phyloP scores from a whole-genome alignment of 2,113 vertebrate species.

The Romanogobio albipinnatus region DNA sequence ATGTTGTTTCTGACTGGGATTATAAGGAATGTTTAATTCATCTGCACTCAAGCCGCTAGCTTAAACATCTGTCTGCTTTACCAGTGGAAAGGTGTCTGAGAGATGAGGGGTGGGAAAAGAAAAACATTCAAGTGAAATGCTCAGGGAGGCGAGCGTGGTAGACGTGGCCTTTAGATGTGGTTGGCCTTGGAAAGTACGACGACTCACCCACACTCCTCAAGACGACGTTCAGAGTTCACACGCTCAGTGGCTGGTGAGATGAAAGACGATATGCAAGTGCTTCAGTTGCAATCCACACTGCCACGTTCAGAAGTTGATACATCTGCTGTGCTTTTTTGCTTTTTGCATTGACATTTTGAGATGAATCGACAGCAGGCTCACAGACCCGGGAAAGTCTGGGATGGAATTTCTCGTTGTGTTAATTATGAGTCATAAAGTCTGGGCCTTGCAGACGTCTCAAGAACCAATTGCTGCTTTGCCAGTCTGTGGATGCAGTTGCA shows the following conservation, averaged over 20 bases:
- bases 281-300: slow-evolving; percentile 18
- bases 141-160: slow-evolving; percentile 21
- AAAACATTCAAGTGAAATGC: slow-evolving; percentile 48
- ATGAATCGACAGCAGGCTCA: slow-evolving; percentile 31
- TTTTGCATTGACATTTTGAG: slow-evolving; percentile 53
- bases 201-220: slow-evolving; percentile 42
- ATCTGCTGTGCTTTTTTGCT: slow-evolving; percentile 18
- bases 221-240: slow-evolving; percentile 42
- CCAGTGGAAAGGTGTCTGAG: slow-evolving; percentile 34
- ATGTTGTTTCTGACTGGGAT: slow-evolving; percentile 46
- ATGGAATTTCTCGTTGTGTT: slow-evolving; percentile 48
- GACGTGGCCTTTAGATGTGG: slow-evolving; percentile 51
- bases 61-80: slow-evolving; percentile 48
- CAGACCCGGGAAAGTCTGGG: slow-evolving; percentile 8
- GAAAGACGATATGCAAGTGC: slow-evolving; percentile 35
- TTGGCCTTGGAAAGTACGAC: slow-evolving; percentile 53
- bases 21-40: slow-evolving; percentile 53
- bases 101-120: slow-evolving; percentile 9
- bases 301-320: slow-evolving; percentile 33
- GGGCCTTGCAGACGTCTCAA: slow-evolving; percentile 5
- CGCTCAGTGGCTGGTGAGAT: slow-evolving; percentile 21
- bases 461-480: neutral
- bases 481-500: slow-evolving; percentile 41
- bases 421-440: slow-evolving; percentile 55
- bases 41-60: slow-evolving; percentile 47